Evolutionary conservation across 1,140 invertebrate species (phyloP).

Genomic region (Pentalonia nigronervosa): DNA sequence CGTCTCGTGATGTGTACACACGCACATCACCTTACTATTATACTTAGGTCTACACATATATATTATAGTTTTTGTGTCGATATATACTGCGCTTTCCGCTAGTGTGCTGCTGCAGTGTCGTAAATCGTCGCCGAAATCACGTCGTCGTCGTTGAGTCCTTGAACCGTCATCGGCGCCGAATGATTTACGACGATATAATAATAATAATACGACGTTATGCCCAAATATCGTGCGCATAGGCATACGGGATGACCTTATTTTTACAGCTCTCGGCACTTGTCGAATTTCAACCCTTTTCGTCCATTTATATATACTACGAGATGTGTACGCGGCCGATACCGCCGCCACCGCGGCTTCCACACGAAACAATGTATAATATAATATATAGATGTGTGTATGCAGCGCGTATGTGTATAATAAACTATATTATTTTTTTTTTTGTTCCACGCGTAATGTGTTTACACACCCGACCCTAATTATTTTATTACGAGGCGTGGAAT

Average conservation of each 20-base stretch:
- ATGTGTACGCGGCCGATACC: no score
- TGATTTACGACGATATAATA: not conserved
- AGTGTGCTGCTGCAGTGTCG: not conserved
- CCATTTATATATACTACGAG: not conserved
- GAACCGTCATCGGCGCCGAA: not conserved
- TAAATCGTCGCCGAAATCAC: constrained; percentile 11
- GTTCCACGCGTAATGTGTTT: constrained; percentile 9
- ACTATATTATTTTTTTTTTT: not conserved
- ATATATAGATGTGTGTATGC: not conserved
- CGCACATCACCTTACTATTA: not conserved
- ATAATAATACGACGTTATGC: no score
- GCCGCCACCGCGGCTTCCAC: not conserved
- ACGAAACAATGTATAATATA: not conserved
- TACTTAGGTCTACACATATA: not conserved
- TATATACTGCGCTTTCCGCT: not conserved
- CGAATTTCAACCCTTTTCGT: constrained; percentile 43
- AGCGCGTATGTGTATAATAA: not conserved
- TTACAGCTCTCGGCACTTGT: constrained; percentile 44
- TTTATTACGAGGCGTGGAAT: constrained; percentile 6
- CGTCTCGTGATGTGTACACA: not conserved
- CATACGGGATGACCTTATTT: not conserved
- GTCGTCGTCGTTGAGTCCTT: not conserved
- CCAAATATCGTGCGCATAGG: not conserved
- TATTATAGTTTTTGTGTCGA: not conserved
- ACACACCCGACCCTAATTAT: constrained; percentile 39